Base-by-base conservation (phyloP, 2,113 vertebrate genomes). In the Anhinga rufa region DNA sequence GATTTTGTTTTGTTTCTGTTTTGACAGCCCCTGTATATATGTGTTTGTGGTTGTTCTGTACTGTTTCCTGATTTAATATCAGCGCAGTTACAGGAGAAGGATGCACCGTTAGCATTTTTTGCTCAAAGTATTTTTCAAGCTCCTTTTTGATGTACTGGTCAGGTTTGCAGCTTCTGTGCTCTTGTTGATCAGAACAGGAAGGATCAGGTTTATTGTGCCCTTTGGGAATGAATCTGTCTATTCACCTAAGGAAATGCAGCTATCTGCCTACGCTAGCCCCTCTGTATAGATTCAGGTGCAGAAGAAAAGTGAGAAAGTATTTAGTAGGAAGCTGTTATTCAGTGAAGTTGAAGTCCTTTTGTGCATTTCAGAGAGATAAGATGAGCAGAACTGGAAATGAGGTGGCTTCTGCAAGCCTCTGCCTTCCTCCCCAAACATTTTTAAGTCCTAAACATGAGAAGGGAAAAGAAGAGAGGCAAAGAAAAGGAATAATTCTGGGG, bases 1-100 rank as follows among this genome's bases (percentile, higher is more conserved):
- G 97, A 98, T 98, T 98, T 98, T 96, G 97, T 96, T 97, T 96
- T 93, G 95, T 93, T 97, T 97, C 97, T 97, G 89, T 97, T 98
- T 98, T 98, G 98, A 98, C 98, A 98, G 97, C 88, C 97, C 87
- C 96, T 94, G 95, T 97, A 97, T 98, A 97, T 98, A 96, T 95
- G 96, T 98, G 97, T 97, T 93, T 97, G 97, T 92, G 81, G 97
- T 97, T 97, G 96, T 97, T 98, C 97, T 60, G 75, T 97, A 52
- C 97, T 95, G 97, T 98, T 98, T 98, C 97, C 97, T 98, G 98
- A 98, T 98, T 98, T 98, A 98, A 98, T 98, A 98, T 97, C 98
- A 92, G 97, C 66, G 75, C 94, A 83, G 95, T 97, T 96, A 94
- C 87, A 75, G 92, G 96, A 95, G 97, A 97, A 97, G 98, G 98